A percentile compares a stretch with the other conserved stretches of the same genome.
phyloP scores from a whole-genome alignment of 2,797 vertebrate genomes.

The Sebastes variabilis region DNA sequence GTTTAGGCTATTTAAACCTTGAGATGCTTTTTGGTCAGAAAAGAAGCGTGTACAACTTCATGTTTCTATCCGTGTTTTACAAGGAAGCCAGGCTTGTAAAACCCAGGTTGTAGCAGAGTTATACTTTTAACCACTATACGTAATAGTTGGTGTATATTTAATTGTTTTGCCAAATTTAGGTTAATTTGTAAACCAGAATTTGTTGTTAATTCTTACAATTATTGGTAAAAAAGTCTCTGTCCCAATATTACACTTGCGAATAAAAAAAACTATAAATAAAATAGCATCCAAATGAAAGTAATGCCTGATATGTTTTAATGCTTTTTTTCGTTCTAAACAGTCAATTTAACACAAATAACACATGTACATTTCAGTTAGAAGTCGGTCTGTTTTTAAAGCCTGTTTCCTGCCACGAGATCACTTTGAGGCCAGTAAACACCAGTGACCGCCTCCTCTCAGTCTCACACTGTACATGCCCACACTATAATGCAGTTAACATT shows the following conservation, averaged over 20 bases:
- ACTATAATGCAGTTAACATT: slow-evolving; percentile 50
- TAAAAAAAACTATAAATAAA: slow-evolving; percentile 43
- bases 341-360: slow-evolving; percentile 73
- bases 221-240: background rate
- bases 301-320: slow-evolving; percentile 83
- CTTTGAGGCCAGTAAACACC: slow-evolving; percentile 52
- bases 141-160: background rate
- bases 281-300: slow-evolving; percentile 52
- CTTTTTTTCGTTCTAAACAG: slow-evolving; percentile 73
- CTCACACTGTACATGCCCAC: slow-evolving; percentile 48
- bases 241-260: background rate
- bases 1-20: background rate
- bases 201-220: background rate
- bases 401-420: slow-evolving; percentile 53
- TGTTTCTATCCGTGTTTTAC: background rate
- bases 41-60: background rate
- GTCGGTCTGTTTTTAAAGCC: slow-evolving; percentile 34
- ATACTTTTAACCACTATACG: background rate
- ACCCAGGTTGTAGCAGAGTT: background rate
- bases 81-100: background rate
- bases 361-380: slow-evolving; percentile 70
- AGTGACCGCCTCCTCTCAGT: slow-evolving; percentile 52
- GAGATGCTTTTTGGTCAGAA: background rate
- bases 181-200: background rate
- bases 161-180: background rate